These are phyloP conservation scores for Nettapus auritus DNA, from an alignment of 2,113 vertebrate genomes.

Conservation along the genomic window DNA sequence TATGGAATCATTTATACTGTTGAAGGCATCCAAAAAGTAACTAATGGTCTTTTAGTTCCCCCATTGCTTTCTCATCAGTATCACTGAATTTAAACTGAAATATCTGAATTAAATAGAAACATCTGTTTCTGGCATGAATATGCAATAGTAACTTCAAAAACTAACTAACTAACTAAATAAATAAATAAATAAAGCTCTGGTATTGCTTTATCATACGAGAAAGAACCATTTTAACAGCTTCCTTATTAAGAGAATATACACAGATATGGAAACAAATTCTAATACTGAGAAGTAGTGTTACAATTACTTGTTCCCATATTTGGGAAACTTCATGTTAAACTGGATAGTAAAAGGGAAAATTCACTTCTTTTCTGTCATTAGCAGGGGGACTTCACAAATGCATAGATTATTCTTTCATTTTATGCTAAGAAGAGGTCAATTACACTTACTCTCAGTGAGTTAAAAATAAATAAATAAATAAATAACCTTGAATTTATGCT, in stretches of 20 bases:
- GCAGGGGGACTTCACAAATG: not conserved
- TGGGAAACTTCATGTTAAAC: not conserved
- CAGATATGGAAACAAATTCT: not conserved
- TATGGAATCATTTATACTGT: not conserved
- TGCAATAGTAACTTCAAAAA: not conserved
- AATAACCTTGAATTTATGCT: accelerated
- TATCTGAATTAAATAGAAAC: not conserved
- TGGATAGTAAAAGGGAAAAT: not conserved
- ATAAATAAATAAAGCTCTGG: not conserved
- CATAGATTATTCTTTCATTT: not conserved
- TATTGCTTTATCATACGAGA: not conserved
- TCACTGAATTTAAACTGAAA: not conserved
- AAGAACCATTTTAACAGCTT: not conserved
- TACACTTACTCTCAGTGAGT: not conserved
- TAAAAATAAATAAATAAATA: no score
- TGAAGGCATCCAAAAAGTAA: not conserved
- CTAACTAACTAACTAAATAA: not conserved
- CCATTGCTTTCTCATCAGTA: not conserved
- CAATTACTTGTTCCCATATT: not conserved
- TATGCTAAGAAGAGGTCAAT: not conserved
- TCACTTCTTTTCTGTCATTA: not conserved
- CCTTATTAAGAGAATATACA: not conserved
- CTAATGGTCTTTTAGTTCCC: not conserved
- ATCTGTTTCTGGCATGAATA: not conserved
- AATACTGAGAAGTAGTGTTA: not conserved